Base-by-base conservation (phyloP, 2,888 invertebrate species). In the Hydrotaea cyrtoneurina region DNA sequence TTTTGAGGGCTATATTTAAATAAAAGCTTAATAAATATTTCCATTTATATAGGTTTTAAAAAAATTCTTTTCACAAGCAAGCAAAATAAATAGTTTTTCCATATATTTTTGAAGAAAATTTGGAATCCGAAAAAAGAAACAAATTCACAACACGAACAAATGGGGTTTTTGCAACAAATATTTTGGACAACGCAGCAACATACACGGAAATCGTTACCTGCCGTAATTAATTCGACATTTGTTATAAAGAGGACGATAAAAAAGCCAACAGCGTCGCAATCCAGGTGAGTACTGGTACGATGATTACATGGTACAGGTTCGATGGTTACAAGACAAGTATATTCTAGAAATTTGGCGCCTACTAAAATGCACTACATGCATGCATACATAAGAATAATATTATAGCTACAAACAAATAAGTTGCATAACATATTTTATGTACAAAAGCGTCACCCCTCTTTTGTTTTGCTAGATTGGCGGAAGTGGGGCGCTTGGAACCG, bases 401-500 rank as follows among this genome's bases (percentile, higher is more conserved):
- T 66, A 55, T 26, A 19, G 2, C 55, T 73, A 31, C 79, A 66
- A 80, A 76, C 75, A 78, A 79, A 75, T 10, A 69, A 71, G 86
- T 90, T 91, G 87, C 90, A 88, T 90, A 90, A 90, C 86, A 55
- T 53, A 50, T n/a, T 55, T 57, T n/a, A 21, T 36, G 17, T 36
- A 17, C 36, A 17, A 23, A 64, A 36, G n/a, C n/a, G n/a, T n/a
- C n/a, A n/a, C n/a, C n/a, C n/a, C n/a, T n/a, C n/a, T n/a, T 26
- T 74, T 83, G 69, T 66, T 59, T 76, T 66, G 11, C 8, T 88
- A 98, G 98, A 93, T 94, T 99, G 90, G 96, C 97, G 19, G 98
- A 98, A 94, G 98, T 99, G 86, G 99, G 99, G 17, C 96, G 96
- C 91, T 93, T 99, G 88, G 97, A 98, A 93, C 93, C 95, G 46